Evolutionary conservation across 2,888 invertebrate species (phyloP), one percentile per base, ranked within the genome.

Genomic region (Sphaerophoria taeniata): DNA sequence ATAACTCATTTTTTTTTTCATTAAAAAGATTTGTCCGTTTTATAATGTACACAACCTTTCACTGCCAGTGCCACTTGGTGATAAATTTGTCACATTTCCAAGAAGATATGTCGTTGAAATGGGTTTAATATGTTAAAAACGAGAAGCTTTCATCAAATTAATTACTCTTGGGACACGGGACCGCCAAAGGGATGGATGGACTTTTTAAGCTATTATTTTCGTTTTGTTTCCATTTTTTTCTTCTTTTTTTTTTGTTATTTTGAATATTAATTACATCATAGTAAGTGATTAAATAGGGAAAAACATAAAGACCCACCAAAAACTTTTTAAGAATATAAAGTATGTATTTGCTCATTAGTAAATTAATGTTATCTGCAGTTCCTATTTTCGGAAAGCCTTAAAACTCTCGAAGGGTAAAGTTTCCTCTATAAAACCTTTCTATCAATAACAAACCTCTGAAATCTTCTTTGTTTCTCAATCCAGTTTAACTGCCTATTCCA

Each of bases 71-170:
- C 5, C 47, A 31, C 60, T 56, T 51, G 75, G 60, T 47, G 72
- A 77, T 67, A 47, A 77, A 60, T 36, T 67, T 60, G 76, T 72
- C 76, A 60, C 53, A 16, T 2, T 16, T 16, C 24, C 6, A 51
- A 51, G 6, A 11, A 39, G 16, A 58, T 16, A 58, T 39, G 24
- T 16, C 24, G 58, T 31, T 43, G 43, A 12, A 3, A 53, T 61
- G 67, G 70, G 49, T 73, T 33, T n/a, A 61, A 31, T 43, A 45
- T 61, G 43, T 43, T 45, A 7, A 1, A 4, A 12, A 45, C 43
- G 16, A 61, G 45, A n/a, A 71, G 51, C 84, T 39, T 60, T 80
- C 76, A 72, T 85, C 80, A 75, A 56, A 80, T 85, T 85, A 80
- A 85, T 85, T 76, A 84, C 71, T 67, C 71, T 45, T n/a, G 36